Conservation (phyloP, 2,888 invertebrate genomes). For the Himalopsyche japonica region DNA sequence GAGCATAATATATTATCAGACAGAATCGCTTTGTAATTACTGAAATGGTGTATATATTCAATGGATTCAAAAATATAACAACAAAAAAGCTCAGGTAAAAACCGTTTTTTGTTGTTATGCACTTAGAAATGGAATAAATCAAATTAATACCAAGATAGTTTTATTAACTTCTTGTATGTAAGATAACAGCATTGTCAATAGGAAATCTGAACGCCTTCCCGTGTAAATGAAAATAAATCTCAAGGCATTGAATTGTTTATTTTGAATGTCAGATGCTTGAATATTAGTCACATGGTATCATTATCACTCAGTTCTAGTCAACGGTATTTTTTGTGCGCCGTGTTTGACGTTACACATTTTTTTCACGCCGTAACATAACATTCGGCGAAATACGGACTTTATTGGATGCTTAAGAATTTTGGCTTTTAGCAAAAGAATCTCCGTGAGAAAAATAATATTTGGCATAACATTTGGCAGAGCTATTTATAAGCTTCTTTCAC, state of each 20-base stretch:
- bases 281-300: background rate
- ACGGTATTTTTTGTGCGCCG: background rate
- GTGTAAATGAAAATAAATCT: background rate
- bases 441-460: too few relatives aligned
- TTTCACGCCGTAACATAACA: background rate
- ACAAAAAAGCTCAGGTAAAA: too few relatives aligned
- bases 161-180: too few relatives aligned
- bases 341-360: background rate
- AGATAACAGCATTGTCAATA: background rate
- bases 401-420: background rate
- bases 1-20: too few relatives aligned
- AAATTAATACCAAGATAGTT: too few relatives aligned
- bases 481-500: too few relatives aligned
- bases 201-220: background rate
- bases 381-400: background rate
- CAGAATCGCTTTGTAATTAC: too few relatives aligned
- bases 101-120: too few relatives aligned
- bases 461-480: too few relatives aligned
- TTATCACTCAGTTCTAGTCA: background rate
- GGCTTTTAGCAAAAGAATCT: background rate
- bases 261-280: background rate
- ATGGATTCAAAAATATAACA: too few relatives aligned
- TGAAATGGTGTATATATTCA: too few relatives aligned
- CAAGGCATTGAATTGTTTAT: background rate
- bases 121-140: too few relatives aligned